phyloP scores from a whole-genome alignment of 2,888 invertebrate genomes.

The Hipparchia semele region DNA sequence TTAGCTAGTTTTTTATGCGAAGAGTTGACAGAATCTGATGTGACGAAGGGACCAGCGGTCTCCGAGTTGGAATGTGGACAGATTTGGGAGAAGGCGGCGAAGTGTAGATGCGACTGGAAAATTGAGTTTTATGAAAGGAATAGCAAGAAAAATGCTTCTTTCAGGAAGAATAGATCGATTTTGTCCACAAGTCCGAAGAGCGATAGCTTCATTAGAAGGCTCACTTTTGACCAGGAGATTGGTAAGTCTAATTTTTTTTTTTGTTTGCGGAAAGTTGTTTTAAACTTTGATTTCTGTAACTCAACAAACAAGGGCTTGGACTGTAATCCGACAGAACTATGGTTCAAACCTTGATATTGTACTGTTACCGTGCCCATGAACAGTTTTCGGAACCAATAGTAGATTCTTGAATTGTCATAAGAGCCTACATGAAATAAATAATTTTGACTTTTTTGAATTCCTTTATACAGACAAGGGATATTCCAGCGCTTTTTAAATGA shows the following conservation, averaged over 20 bases:
- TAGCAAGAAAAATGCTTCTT: conserved; percentile 77
- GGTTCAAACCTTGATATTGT: too few relatives aligned
- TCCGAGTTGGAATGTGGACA: conserved; percentile 83
- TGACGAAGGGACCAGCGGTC: conserved; percentile 71
- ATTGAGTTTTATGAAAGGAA: conserved; percentile 77
- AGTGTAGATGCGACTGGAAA: conserved; percentile 86
- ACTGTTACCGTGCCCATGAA: too few relatives aligned
- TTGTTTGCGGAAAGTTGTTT: too few relatives aligned
- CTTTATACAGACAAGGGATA: too few relatives aligned
- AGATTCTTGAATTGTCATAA: too few relatives aligned
- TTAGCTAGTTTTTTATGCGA: conserved; percentile 73
- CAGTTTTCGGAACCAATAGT: too few relatives aligned
- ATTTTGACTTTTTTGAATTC: background rate
- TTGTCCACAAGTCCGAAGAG: conserved; percentile 73
- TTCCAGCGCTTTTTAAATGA: background rate
- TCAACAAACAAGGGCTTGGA: too few relatives aligned
- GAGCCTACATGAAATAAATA: too few relatives aligned
- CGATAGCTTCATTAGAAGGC: conserved; percentile 66
- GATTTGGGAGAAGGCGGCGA: conserved; percentile 82
- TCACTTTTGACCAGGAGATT: conserved; percentile 76
- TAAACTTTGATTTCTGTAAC: too few relatives aligned
- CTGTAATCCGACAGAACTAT: too few relatives aligned
- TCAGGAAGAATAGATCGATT: conserved; percentile 79
- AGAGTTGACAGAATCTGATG: conserved; percentile 64
- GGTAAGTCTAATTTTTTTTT: conserved; percentile 55